A percentile compares a stretch with the other conserved stretches of the same genome.
These are phyloP conservation scores for Mesoligia furuncula DNA, from an alignment of 2,888 invertebrate species.

Conservation along the genomic window DNA sequence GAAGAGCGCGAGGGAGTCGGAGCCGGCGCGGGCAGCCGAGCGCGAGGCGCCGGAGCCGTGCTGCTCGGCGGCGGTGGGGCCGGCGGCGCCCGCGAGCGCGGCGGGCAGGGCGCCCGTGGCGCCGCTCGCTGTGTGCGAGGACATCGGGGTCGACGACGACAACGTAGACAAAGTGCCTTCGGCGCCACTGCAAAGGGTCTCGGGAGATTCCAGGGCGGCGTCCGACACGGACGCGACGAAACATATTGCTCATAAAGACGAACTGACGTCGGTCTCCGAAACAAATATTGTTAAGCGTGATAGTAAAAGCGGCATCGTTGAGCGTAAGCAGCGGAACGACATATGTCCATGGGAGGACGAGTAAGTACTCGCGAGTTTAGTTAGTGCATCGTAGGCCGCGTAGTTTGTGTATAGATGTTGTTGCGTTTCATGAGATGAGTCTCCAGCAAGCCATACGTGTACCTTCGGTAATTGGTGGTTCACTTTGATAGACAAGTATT, in stretches of 20 bases:
- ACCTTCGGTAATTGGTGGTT: conserved; percentile 32
- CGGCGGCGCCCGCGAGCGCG: conserved; percentile 17
- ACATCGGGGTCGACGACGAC: conserved; percentile 93
- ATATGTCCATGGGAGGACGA: conserved; percentile 99
- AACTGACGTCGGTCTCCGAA: conserved; percentile 84
- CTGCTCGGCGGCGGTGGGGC: conserved; percentile 39
- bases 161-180: conserved; percentile 90
- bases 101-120: conserved; percentile 86
- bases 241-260: conserved; percentile 85
- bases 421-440: conserved; percentile 39
- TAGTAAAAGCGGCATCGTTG: conserved; percentile 82
- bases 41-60: conserved; percentile 36
- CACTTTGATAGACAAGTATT: conserved; percentile 32
- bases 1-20: conserved; percentile 34
- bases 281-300: conserved; percentile 86
- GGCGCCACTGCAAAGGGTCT: conserved; percentile 78
- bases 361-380: conserved; percentile 92
- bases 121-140: conserved; percentile 93
- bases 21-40: conserved; percentile 57
- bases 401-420: conserved; percentile 60
- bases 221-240: conserved; percentile 81
- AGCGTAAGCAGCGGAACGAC: conserved; percentile 92
- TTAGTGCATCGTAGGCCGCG: conserved; percentile 68
- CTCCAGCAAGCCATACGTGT: conserved; percentile 28
- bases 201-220: conserved; percentile 77